These are phyloP conservation scores for Imbricaverruca yamaguchii DNA, from an alignment of 2,888 invertebrate genomes.

Conservation along the genomic window DNA sequence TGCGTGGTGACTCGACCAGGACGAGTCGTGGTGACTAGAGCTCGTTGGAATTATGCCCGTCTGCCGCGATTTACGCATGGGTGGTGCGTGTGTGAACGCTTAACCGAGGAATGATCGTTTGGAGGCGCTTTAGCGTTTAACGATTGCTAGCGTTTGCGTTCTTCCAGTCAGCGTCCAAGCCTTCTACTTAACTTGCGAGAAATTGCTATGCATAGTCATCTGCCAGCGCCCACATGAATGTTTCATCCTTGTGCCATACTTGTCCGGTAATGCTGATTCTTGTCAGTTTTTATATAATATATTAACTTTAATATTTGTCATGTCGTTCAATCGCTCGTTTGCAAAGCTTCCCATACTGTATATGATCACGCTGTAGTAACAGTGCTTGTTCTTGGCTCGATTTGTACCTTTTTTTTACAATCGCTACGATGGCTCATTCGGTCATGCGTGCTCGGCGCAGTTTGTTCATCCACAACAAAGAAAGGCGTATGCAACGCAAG, in stretches of 20 bases:
- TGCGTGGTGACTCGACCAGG: too few relatives aligned
- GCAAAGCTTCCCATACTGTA: too few relatives aligned
- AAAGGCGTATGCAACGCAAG: too few relatives aligned
- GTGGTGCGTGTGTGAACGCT: not conserved
- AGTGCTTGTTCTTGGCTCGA: too few relatives aligned
- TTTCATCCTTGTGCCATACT: constrained; percentile 6
- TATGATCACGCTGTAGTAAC: too few relatives aligned
- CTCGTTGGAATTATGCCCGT: too few relatives aligned
- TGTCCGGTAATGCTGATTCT: not conserved
- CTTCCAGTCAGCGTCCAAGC: not conserved
- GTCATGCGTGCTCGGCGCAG: too few relatives aligned
- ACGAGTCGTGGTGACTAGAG: too few relatives aligned
- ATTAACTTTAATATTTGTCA: constrained; percentile 5
- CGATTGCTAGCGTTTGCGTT: not conserved
- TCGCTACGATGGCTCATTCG: too few relatives aligned
- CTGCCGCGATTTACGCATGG: not conserved
- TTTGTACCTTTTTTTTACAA: too few relatives aligned
- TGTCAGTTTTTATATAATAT: constrained; percentile 20
- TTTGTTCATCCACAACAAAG: too few relatives aligned
- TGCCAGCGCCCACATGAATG: not conserved
- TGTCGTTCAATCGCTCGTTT: too few relatives aligned
- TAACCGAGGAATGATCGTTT: not conserved
- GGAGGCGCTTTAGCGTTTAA: not conserved
- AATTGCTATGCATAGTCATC: not conserved
- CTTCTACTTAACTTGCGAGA: constrained; percentile 5